Base-by-base conservation (phyloP, 1,140 invertebrate species). In the Bombus terrestris region DNA sequence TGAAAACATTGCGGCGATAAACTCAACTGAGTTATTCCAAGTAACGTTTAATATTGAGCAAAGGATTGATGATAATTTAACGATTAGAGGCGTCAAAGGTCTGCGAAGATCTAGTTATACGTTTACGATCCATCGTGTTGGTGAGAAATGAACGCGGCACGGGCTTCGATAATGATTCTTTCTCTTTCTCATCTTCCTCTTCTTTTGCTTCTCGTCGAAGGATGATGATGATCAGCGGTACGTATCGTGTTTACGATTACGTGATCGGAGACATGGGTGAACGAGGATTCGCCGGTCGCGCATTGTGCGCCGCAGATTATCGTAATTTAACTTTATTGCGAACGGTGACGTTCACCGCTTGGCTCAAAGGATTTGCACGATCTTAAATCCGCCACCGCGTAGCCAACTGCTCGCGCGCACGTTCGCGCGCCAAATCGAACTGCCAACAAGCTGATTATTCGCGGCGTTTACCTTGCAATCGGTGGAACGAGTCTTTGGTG, bases 181-280 rank as follows among this genome's bases (percentile, higher is more conserved):
- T 73, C 53, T 66, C 57, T 37, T 32, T 39, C 8, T 5, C 75
- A 4, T 25, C 28, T 1, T 53, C 10, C 22, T 37, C 37, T 39
- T 69, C 15, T 28, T 47, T 47, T 9, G 13, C 15, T 32, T 32
- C 28, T 18, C 71, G 28, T 73, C 71, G 15, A 72, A 32, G 18
- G n/a, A 74, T 8, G 18, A 71, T 75, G 75, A 53, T 53, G 47
- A 87, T 87, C 80, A 68, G 43, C 43, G 47, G 64, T n/a, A 81
- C 76, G 86, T 78, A 66, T 79, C 68, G 69, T 64, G 74, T 76
- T 57, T 66, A 43, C 75, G 81, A 89, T 89, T 89, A 85, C 47
- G 79, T 73, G 86, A 89, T 85, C 68, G 68, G 53, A 78, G 83
- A 85, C 82, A 64, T 43, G 47, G 72, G 28, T 81, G 78, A 88